Evolutionary conservation across 2,888 invertebrate genomes (phyloP), one percentile per base, ranked within the genome.

Genomic region (Oxyscelio sp.): DNA sequence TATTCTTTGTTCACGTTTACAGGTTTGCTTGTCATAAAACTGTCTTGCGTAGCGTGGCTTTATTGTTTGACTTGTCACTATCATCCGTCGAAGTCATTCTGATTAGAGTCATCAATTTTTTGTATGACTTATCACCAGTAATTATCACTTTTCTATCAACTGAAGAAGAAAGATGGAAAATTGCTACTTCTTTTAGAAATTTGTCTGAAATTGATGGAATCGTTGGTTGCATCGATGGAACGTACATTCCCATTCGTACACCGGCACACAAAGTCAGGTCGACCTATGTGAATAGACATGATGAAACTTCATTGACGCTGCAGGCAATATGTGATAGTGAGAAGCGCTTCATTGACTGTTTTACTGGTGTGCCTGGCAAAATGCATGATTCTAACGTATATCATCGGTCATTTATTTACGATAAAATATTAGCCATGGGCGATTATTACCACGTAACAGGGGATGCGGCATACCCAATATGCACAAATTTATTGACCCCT

Each of bases 311-410:
- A 2, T 0, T 75, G 4, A 65, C 38, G 11, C 9, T 75, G 11
- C 74, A 75, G 15, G 65, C 21, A 31, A 75, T 75, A 6, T 75
- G 74, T 17, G 61, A 73, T n/a, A 17, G 31, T 21, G 40, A 43
- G 19, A 70, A 58, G 11, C 13, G 24, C 19, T 73, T 73, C 11
- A 38, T 73, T n/a, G 50, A 73, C 24, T 58, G 58, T 15, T 71
- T 71, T 17, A 54, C 54, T 5, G 40, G 71, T 0, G 17, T 40
- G 13, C 15, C 61, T 6, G 61, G 59, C 0, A 73, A 61, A 61
- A 70, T 58, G 31, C 70, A 70, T 15, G 59, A 73, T 61, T n/a
- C 73, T 4, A 48, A 52, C 34, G 21, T 73, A n/a, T 73, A n/a
- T 24, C 11, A 48, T 9, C 8, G 48, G 9, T 73, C 59, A 8